Evolutionary conservation across 1,140 invertebrate species (phyloP).

Genomic region (Nymphalis io): DNA sequence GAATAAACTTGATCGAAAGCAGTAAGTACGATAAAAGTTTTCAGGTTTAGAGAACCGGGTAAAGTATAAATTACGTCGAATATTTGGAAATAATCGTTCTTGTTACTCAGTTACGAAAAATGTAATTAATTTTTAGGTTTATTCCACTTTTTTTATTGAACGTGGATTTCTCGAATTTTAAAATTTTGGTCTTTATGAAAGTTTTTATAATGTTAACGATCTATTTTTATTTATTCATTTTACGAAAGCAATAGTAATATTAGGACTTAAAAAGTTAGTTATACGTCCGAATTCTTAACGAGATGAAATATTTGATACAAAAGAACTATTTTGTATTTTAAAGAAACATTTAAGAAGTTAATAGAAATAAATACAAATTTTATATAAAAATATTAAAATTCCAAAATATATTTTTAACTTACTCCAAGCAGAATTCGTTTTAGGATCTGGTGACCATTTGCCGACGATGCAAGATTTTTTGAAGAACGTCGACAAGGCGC

Average conservation of each 20-base stretch:
- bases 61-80: constrained; percentile 16
- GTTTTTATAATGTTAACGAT: too few relatives aligned
- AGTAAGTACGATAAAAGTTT: constrained; percentile 17
- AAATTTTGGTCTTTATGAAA: too few relatives aligned
- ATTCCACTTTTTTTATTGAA: not conserved
- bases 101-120: constrained; percentile 8
- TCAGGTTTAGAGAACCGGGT: not conserved
- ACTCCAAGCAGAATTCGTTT: constrained; percentile 86
- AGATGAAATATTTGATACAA: too few relatives aligned
- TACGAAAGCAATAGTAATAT: too few relatives aligned
- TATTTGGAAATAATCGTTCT: constrained; percentile 22
- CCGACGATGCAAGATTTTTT: constrained; percentile 89
- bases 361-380: too few relatives aligned
- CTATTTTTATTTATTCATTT: too few relatives aligned
- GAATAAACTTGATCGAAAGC: constrained; percentile 13
- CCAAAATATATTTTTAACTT: constrained; percentile 65
- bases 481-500: constrained; percentile 87
- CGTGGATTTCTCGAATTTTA: too few relatives aligned
- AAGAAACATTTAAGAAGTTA: too few relatives aligned
- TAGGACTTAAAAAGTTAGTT: too few relatives aligned
- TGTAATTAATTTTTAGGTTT: constrained; percentile 18
- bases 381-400: too few relatives aligned
- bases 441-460: constrained; percentile 87
- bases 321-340: too few relatives aligned
- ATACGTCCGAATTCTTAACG: too few relatives aligned